A percentile compares a stretch with the other conserved stretches of the same genome.
Evolutionary conservation across 2,797 vertebrate genomes (phyloP).

Genomic region (Psittacula derbiana): DNA sequence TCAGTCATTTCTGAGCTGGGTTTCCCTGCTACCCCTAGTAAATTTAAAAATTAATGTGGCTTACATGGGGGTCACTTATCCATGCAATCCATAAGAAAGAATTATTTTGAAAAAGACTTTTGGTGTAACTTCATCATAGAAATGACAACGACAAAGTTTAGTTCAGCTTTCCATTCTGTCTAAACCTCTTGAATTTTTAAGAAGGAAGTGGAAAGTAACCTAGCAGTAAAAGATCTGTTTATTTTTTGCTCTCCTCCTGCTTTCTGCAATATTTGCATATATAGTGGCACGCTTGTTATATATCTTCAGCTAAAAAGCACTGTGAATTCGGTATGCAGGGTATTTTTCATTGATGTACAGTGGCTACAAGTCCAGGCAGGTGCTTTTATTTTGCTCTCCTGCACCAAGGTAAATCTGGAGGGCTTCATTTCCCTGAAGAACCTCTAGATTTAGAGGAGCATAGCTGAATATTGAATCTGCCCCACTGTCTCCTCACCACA

Average conservation of each 20-base stretch:
- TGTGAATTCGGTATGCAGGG: neutral
- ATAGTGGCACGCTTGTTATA: neutral
- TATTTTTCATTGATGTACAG: neutral
- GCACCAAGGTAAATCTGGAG: neutral
- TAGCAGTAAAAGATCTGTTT: neutral
- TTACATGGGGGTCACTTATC: slow-evolving; percentile 37
- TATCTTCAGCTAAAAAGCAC: slow-evolving; percentile 12
- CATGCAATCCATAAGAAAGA: slow-evolving; percentile 18
- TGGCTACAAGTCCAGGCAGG: neutral
- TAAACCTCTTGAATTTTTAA: slow-evolving; percentile 39
- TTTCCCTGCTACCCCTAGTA: slow-evolving; percentile 39
- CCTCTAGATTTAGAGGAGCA: slow-evolving; percentile 15
- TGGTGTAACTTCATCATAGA: slow-evolving; percentile 36
- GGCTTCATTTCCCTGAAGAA: neutral
- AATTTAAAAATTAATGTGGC: slow-evolving; percentile 38
- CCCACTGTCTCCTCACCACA: slow-evolving; percentile 2
- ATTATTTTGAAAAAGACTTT: slow-evolving; percentile 13
- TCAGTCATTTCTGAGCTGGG: neutral
- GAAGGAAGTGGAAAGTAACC: slow-evolving; percentile 34
- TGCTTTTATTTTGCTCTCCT: neutral
- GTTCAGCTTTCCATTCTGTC: slow-evolving; percentile 44
- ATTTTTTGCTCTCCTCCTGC: neutral
- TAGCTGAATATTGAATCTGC: slow-evolving; percentile 4
- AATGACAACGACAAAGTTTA: slow-evolving; percentile 60
- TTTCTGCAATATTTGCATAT: slow-evolving; percentile 17